Conservation (phyloP, 2,888 invertebrate genomes). For the Capitulum mitella region DNA sequence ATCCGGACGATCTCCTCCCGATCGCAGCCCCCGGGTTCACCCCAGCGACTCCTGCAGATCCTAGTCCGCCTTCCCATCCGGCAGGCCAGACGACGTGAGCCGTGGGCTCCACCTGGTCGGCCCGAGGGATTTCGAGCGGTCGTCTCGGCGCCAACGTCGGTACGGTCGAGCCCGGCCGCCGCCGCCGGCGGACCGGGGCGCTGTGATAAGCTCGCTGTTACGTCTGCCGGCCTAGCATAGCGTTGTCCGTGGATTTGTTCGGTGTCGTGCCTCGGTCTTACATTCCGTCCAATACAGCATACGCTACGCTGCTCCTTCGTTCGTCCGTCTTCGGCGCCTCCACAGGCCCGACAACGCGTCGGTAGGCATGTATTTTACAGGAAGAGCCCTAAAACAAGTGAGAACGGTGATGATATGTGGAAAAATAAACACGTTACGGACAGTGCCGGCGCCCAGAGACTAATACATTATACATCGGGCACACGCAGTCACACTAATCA, state of each 20-base stretch:
- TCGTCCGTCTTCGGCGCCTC: not conserved
- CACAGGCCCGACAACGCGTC: not conserved
- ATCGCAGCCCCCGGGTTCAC: too few relatives aligned
- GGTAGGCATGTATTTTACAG: slow-evolving; percentile 14
- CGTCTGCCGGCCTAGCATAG: not conserved
- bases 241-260: not conserved
- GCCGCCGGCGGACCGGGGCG: too few relatives aligned
- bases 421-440: slow-evolving; percentile 8
- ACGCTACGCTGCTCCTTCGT: not conserved
- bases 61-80: too few relatives aligned
- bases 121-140: too few relatives aligned
- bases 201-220: too few relatives aligned
- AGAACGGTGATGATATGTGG: slow-evolving; percentile 21
- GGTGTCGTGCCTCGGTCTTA: not conserved
- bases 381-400: slow-evolving; percentile 2
- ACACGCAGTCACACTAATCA: not conserved
- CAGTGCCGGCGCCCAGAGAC: not conserved
- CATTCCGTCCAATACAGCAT: not conserved
- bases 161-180: too few relatives aligned
- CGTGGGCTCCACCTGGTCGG: too few relatives aligned
- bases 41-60: too few relatives aligned
- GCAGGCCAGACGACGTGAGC: too few relatives aligned
- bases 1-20: too few relatives aligned
- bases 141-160: too few relatives aligned
- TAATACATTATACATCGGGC: not conserved